A percentile compares a stretch with the other conserved stretches of the same genome.
Conservation (phyloP, 37 sponge, comb jelly and placozoan species). For the Mnemiopsis leidyi region DNA sequence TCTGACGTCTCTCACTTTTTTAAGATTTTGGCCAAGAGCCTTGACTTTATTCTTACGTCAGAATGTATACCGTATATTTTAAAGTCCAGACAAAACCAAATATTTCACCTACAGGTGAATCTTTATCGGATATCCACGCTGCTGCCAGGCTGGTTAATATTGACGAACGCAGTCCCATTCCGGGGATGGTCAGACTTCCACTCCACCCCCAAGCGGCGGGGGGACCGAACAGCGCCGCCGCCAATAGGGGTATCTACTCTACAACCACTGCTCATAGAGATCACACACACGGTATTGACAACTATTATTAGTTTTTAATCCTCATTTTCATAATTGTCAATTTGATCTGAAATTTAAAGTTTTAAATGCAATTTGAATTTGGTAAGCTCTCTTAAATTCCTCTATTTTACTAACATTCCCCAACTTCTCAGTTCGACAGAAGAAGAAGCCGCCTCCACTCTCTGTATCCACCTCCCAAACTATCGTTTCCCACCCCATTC, state of each 20-base stretch:
- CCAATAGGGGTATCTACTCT: neutral
- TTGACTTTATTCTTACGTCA: too few species aligned
- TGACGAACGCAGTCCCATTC: neutral
- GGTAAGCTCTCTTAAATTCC: neutral
- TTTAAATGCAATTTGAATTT: neutral
- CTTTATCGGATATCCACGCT: slow-evolving; percentile 32
- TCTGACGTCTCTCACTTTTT: too few species aligned
- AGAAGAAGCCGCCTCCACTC: slow-evolving; percentile 53
- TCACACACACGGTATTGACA: neutral
- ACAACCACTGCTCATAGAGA: neutral
- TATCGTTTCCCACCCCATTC: neutral
- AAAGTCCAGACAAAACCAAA: neutral
- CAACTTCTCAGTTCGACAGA: neutral
- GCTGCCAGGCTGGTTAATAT: neutral
- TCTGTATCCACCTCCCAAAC: neutral
- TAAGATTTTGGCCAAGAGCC: too few species aligned
- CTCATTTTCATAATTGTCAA: too few species aligned
- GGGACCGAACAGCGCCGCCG: neutral
- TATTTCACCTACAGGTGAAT: neutral
- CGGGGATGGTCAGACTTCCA: slow-evolving; percentile 14
- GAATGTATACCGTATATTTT: too few species aligned
- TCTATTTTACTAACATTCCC: neutral
- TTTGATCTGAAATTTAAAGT: too few species aligned
- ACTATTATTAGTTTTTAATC: neutral
- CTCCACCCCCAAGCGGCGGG: neutral